Conservation (phyloP, 2,113 vertebrate species). For the Ctenomys sociabilis region DNA sequence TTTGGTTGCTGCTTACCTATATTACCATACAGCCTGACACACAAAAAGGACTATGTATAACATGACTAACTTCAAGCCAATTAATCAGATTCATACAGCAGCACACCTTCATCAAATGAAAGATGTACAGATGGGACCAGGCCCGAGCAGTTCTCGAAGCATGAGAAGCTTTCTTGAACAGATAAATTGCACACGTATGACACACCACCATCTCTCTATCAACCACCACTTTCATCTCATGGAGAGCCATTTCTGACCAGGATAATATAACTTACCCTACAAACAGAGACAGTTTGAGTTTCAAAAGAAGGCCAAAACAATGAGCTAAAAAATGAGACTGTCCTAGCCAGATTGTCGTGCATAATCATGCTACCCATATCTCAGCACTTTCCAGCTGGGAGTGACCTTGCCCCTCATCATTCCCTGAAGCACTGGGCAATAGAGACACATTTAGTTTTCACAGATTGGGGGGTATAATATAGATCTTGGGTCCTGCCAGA, state of each 20-base stretch:
- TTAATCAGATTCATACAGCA: background rate
- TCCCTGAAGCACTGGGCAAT: background rate
- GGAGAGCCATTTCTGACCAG: constrained; percentile 27
- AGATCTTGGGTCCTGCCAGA: background rate
- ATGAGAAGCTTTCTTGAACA: constrained; percentile 4
- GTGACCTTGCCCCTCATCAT: background rate
- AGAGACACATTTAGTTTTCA: background rate
- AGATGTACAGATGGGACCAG: background rate
- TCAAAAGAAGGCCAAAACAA: constrained; percentile 31
- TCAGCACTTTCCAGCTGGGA: background rate
- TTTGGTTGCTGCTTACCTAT: background rate
- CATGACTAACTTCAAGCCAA: background rate
- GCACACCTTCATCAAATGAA: background rate
- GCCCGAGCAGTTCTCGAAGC: background rate
- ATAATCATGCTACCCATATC: background rate
- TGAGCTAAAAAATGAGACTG: background rate
- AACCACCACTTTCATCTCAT: constrained; percentile 22
- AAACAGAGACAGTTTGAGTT: constrained; percentile 21
- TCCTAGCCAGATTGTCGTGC: background rate
- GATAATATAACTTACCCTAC: constrained; percentile 56
- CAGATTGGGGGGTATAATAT: background rate
- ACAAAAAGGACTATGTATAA: background rate
- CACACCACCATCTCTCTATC: background rate
- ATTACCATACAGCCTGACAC: background rate
- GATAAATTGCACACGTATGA: constrained; percentile 39